Base-by-base conservation (phyloP, 2,113 vertebrate genomes). In the Paratilapia polleni region DNA sequence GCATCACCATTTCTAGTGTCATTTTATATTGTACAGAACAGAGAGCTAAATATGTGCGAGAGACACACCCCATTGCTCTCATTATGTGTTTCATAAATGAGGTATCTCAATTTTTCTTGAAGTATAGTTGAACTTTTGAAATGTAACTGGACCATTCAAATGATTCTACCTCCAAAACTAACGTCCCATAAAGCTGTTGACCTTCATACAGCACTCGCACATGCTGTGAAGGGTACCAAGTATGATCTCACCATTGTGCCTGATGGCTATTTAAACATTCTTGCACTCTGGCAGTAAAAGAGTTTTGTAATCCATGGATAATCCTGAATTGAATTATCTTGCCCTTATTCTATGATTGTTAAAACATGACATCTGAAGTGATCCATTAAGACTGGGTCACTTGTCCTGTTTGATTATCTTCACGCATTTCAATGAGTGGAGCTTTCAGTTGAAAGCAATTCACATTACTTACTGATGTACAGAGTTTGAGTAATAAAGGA, bases 61-160 rank as follows among this genome's bases (percentile, higher is more conserved):
- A 70, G 28, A 31, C 56, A 12, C 52, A 54, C 19, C 28, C 36
- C 38, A 41, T 70, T 26, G 22, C 38, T 79, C 28, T 84, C 24
- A 57, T 61, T 80, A 28, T 66, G 28, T 78, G 49, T 52, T 52
- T 60, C 24, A 64, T 57, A 59, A 76, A 76, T 88, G 20, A 64
- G 61, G 59, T 84, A 43, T 34, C 36, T 76, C 61, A 66, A 52
- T 87, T 58, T 1, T 28, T 24, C 15, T 6, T 54, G 49, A 63
- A 74, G 49, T 68, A 26, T 59, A 28, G 31, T 58, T 22, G 24
- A 86, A 63, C 17, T 57, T 24, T 20, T 80, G 4, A 78, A 80
- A 80, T 78, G 76, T 70, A 80, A 75, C 83, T 61, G 57, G 57
- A 9, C 28, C 54, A 61, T 83, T 85, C 24, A 87, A 34, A 87